Evolutionary conservation across 2,113 vertebrate genomes (phyloP).

Genomic region (Ammodytes dubius): DNA sequence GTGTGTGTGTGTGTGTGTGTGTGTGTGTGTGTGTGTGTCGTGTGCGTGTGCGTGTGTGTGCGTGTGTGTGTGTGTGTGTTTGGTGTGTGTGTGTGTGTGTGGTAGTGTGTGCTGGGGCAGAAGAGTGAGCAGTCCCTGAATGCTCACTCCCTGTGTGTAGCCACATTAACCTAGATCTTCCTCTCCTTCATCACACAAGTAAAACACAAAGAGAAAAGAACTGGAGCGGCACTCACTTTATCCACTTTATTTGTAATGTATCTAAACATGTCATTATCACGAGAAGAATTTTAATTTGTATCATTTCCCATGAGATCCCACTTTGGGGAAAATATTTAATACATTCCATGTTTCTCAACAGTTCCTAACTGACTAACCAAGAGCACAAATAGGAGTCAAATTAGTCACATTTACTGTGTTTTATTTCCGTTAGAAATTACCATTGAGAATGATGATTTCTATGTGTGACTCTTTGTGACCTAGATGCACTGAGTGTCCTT

Average conservation of each 20-base stretch:
- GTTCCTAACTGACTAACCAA: slow-evolving; percentile 50
- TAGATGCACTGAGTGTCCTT: slow-evolving; percentile 52
- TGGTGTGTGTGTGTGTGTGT: too few species aligned
- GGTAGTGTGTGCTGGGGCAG: slow-evolving; percentile 66
- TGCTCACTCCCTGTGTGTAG: slow-evolving; percentile 78
- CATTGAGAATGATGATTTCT: slow-evolving; percentile 17
- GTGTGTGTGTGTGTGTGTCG: slow-evolving; percentile 59
- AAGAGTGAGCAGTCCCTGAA: slow-evolving; percentile 80
- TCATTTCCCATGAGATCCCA: slow-evolving; percentile 73
- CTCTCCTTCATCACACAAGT: slow-evolving; percentile 75
- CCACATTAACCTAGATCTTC: slow-evolving; percentile 83
- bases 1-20: slow-evolving; percentile 43
- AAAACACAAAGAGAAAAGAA: slow-evolving; percentile 79
- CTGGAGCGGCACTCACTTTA: slow-evolving; percentile 70
- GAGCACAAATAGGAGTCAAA: slow-evolving; percentile 33
- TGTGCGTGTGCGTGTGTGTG: slow-evolving; percentile 23
- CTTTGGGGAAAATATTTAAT: slow-evolving; percentile 74
- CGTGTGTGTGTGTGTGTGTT: slow-evolving; percentile 37
- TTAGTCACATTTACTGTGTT: slow-evolving; percentile 32
- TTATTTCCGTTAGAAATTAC: slow-evolving; percentile 20
- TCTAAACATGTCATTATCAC: slow-evolving; percentile 81
- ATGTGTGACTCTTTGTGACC: slow-evolving; percentile 61
- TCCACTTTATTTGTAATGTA: slow-evolving; percentile 78
- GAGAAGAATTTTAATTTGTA: slow-evolving; percentile 79
- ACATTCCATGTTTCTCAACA: slow-evolving; percentile 52